These are phyloP conservation scores for Tympanuchus pallidicinctus DNA, from an alignment of 2,113 vertebrate species.

Conservation along the genomic window DNA sequence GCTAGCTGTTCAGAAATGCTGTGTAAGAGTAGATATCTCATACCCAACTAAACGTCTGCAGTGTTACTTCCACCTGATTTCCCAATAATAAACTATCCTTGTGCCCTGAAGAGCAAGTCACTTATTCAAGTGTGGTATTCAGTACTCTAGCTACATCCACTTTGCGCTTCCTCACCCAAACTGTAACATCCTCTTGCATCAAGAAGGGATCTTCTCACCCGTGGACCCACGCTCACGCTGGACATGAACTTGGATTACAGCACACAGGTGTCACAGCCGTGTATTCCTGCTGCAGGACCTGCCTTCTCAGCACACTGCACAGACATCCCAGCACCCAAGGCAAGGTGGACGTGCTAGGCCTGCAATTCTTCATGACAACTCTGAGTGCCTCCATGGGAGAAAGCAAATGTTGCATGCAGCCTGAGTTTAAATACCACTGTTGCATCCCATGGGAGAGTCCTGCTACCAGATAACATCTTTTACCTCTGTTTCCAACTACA, in stretches of 20 bases:
- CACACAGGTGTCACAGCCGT: fast-evolving
- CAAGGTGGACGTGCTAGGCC: neutral
- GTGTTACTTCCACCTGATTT: neutral
- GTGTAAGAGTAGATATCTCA: neutral
- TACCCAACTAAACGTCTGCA: slow-evolving; percentile 23
- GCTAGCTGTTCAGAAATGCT: neutral
- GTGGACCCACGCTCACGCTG: neutral
- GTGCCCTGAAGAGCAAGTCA: neutral
- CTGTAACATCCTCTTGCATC: neutral
- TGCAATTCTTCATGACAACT: neutral
- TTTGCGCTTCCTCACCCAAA: neutral
- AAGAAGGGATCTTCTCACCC: neutral
- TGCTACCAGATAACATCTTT: fast-evolving
- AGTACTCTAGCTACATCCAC: neutral
- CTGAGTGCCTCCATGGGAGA: neutral
- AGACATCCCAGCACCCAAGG: fast-evolving
- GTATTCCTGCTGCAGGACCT: neutral
- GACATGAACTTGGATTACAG: fast-evolving
- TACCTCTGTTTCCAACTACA: neutral
- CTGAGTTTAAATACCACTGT: neutral
- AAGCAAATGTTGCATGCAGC: fast-evolving
- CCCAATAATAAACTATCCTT: slow-evolving; percentile 2
- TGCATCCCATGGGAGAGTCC: neutral
- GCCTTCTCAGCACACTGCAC: neutral
- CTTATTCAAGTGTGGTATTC: neutral